Conservation (phyloP, 2,888 invertebrate species). For the Cephus sareptanus region DNA sequence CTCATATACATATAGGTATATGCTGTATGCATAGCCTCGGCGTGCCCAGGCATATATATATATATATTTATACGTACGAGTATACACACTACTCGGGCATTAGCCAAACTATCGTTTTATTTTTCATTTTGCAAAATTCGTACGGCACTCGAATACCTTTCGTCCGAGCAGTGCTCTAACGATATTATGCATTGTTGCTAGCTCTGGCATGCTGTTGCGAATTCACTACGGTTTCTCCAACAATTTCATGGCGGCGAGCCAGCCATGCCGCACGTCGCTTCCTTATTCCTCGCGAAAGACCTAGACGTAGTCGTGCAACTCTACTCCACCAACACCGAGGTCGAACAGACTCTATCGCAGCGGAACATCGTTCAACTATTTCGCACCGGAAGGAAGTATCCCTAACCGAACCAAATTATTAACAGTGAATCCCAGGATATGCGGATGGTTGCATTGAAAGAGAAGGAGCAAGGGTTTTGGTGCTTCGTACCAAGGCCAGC, state of each 20-base stretch:
- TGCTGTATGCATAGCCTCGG: no score
- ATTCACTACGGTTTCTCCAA: slow-evolving; percentile 32
- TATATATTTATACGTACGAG: background rate
- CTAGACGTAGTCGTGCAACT: background rate
- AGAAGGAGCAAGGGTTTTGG: background rate
- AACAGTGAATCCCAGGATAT: background rate
- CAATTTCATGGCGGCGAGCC: slow-evolving; percentile 37
- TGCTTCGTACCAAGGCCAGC: background rate
- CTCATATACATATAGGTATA: background rate
- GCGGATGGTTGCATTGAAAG: background rate
- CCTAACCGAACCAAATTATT: background rate
- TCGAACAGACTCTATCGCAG: background rate
- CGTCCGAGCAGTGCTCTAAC: slow-evolving; percentile 33
- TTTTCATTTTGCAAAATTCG: slow-evolving; percentile 32
- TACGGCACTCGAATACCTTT: slow-evolving; percentile 25
- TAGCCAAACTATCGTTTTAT: slow-evolving; percentile 31
- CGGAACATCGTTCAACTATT: background rate
- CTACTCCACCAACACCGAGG: background rate
- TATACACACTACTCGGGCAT: background rate
- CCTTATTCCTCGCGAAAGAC: background rate
- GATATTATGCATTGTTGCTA: slow-evolving; percentile 41
- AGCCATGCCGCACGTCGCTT: slow-evolving; percentile 16
- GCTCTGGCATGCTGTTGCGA: slow-evolving; percentile 31
- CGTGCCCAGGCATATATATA: no score
- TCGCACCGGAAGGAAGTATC: background rate